Base-by-base conservation (phyloP, 2,888 invertebrate species). In the Diaprepes abbreviatus region DNA sequence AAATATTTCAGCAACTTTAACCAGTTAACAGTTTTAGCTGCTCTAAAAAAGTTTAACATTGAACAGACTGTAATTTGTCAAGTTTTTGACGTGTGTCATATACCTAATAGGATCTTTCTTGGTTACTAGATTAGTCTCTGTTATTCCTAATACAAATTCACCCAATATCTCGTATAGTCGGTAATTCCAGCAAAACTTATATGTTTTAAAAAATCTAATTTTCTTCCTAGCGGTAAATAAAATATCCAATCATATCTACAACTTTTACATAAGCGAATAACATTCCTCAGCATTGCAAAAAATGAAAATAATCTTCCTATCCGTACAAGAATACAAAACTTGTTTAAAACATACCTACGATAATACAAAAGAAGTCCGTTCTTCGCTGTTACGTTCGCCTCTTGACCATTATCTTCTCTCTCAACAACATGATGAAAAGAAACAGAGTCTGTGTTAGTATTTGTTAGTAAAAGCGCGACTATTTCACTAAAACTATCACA, bases 331-430 rank as follows among this genome's bases (percentile, higher is more conserved):
- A 57, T 40, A 63, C 63, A 68, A 68, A 68, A 68, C 68, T 68
- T 68, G 68, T 68, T 68, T 63, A 63, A 68, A 68, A 68, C 69
- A 59, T 69, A 69, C 69, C 69, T 64, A 69, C 33, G 48, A 63
- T 64, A 64, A 69, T 45, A 69, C 69, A 69, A 69, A 69, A 69
- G 69, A 68, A 68, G 43, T 68, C 50, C 57, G 68, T 36, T 62
- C 68, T 45, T 68, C 68, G 68, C 17, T 48, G 63, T 57, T 57
- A 58, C 57, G 62, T 57, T 68, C 63, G 48, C 63, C 43, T 60
- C 55, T 68, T 62, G 67, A 67, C 68, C 63, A 57, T 38, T 58
- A 48, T 19, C 60, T 38, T 14, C 62, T 31, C 33, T 33, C 35
- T 21, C 14, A n/a, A 28, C 14, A 59, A 45, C 59, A 40, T 31